Base-by-base conservation (phyloP, 2,113 vertebrate genomes). In the Poeciliopsis turrubarensis region DNA sequence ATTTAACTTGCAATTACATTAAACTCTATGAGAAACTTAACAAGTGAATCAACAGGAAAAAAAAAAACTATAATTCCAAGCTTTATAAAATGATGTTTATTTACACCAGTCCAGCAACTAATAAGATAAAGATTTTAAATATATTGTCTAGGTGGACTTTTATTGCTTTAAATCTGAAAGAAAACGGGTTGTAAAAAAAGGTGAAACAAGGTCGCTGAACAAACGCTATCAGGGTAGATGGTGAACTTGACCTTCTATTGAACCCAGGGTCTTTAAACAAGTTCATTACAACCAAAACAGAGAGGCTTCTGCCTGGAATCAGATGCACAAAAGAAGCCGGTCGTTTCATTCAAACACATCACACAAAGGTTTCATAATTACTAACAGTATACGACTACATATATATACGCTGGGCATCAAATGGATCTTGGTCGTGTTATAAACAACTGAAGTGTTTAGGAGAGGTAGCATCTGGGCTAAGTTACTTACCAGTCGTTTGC, bases 401-500 rank as follows among this genome's bases (percentile, higher is more conserved):
- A 51, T 3, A 72, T 1, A n/a, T 2, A 65, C 0, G 1, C 22
- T 6, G 1, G 3, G 26, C 1, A 11, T 34, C 60, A 54, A 54
- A 37, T 26, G 30, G 3, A 19, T 1, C 47, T 57, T 22, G 72
- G 51, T 30, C 19, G 32, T 25, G 61, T 4, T 44, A 44, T 80
- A 27, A 68, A 84, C 68, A 51, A 77, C 72, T 63, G 29, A 47
- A 80, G 34, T 65, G 61, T 54, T 30, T 11, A 22, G 57, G 1
- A 34, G 10, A 66, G 63, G 63, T 77, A 68, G 22, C 74, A 62
- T 34, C 75, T 51, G 30, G 65, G 15, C 60, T 14, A 57, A 80
- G 79, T 79, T 80, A 95, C 97, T 96, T 86, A 98, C 97, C 96
- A 98, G 91, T 92, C 97, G 96, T 90, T 98, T 97, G 93, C 97